A percentile compares a stretch with the other conserved stretches of the same genome.
Evolutionary conservation across 2,113 vertebrate species (phyloP).

Genomic region (Ursus arctos): DNA sequence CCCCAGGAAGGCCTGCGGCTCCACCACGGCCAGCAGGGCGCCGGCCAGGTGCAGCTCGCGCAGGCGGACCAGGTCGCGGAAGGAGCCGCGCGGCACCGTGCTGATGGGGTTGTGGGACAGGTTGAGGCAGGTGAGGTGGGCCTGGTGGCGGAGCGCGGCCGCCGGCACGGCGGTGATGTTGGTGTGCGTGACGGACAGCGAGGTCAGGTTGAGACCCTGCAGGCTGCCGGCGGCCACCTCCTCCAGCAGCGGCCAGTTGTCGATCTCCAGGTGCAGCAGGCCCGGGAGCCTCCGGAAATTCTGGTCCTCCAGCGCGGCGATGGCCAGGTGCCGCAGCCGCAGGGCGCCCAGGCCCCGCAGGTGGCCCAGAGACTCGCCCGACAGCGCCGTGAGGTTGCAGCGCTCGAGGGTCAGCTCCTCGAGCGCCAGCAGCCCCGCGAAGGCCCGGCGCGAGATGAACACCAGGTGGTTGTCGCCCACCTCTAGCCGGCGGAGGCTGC

Average conservation of each 20-base stretch:
- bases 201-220: constrained; percentile 96
- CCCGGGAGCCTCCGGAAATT: constrained; percentile 94
- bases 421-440: constrained; percentile 93
- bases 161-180: constrained; percentile 96
- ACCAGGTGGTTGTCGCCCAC: constrained; percentile 98
- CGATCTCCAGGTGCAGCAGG: constrained; percentile 95
- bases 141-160: constrained; percentile 93
- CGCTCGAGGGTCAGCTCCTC: constrained; percentile 95
- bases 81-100: constrained; percentile 94
- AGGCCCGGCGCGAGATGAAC: constrained; percentile 97
- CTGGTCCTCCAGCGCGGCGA: constrained; percentile 94
- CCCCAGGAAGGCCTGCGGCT: constrained; percentile 94
- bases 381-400: constrained; percentile 97
- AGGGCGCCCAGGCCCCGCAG: constrained; percentile 94
- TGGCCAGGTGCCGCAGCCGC: constrained; percentile 95
- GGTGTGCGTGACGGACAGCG: constrained; percentile 96
- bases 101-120: constrained; percentile 98
- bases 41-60: constrained; percentile 97
- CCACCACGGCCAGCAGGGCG: constrained; percentile 91
- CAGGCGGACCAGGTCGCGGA: constrained; percentile 94
- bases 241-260: constrained; percentile 96
- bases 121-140: constrained; percentile 95
- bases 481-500: constrained; percentile 92
- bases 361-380: constrained; percentile 95
- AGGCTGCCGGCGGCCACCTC: constrained; percentile 94